phyloP scores from a whole-genome alignment of 2,888 invertebrate species.

The Merodon equestris region DNA sequence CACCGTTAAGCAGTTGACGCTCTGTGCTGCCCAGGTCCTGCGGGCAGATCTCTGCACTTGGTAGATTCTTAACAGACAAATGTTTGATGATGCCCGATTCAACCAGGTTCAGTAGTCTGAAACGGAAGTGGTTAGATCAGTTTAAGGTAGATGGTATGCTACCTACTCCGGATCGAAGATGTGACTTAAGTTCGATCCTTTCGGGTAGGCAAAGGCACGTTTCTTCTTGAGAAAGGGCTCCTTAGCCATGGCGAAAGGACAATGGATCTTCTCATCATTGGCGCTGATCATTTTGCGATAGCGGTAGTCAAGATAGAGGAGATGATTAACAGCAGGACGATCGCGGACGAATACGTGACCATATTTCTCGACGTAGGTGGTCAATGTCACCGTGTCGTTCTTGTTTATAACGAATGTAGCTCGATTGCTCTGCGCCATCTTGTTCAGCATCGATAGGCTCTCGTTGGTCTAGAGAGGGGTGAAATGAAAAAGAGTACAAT shows the following conservation, averaged over 20 bases:
- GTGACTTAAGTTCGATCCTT: constrained; percentile 81
- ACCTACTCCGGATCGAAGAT: constrained; percentile 86
- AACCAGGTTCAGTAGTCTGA: constrained; percentile 84
- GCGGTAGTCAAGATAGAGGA: constrained; percentile 86
- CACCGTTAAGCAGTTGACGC: constrained; percentile 86
- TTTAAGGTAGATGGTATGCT: too few species aligned
- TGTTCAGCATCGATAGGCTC: constrained; percentile 74
- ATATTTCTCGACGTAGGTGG: constrained; percentile 78
- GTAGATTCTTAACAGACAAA: constrained; percentile 83
- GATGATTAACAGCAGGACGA: constrained; percentile 83
- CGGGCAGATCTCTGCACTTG: constrained; percentile 89
- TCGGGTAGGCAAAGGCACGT: constrained; percentile 87
- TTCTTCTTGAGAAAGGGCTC: constrained; percentile 83
- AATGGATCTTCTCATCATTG: constrained; percentile 83
- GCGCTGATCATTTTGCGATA: constrained; percentile 81
- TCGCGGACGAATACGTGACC: constrained; percentile 85
- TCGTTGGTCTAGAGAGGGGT: constrained; percentile 74
- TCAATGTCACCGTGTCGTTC: constrained; percentile 78
- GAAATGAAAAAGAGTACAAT: not conserved
- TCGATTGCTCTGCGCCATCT: constrained; percentile 75
- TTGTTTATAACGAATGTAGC: constrained; percentile 75
- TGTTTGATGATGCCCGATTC: constrained; percentile 88
- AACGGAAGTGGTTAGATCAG: not conserved
- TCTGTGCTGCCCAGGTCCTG: constrained; percentile 89
- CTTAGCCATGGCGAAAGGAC: constrained; percentile 88